Evolutionary conservation across 2,113 vertebrate species (phyloP), one percentile per base, ranked within the genome.

Genomic region (Rhombomys opimus): DNA sequence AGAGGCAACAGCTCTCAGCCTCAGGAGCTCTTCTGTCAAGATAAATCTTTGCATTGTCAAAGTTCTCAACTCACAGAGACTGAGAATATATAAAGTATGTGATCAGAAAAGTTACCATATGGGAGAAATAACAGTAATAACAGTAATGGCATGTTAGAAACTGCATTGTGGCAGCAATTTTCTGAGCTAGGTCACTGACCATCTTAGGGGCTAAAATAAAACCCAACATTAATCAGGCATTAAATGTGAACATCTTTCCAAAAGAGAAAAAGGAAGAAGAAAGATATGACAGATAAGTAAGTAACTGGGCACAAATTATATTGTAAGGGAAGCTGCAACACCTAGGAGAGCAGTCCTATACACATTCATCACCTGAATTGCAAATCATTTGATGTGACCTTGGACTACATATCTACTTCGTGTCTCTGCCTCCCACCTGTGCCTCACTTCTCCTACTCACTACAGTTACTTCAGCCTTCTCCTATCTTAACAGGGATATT

Each of bases 131-230:
- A 92, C 13, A 35, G 78, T 72, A 95, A 92, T 63, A 92, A 92
- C 13, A 35, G 78, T 72, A 65, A 85, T 87, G 10, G 8, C 81
- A 67, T 94, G 30, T 81, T 57, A 89, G 76, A 93, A 89, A 95
- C 32, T 50, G 68, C 27, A 87, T 54, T 90, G 90, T 90, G 25
- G 35, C 52, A 86, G 90, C 77, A 76, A 27, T 78, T 91, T 90
- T 77, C 63, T 89, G 20, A 2, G 32, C 1, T 20, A 91, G 88
- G 38, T 82, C 82, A 61, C 11, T 78, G 87, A 96, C 94, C 93
- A 86, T 91, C 59, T 68, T 95, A 65, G 67, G 78, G 76, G 68
- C 72, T 96, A 94, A 35, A 97, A 95, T 96, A 96, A 96, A 98
- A 32, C 1, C 41, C 77, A 75, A 9, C 4, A 89, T 94, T 70